Base-by-base conservation (phyloP, 2,113 vertebrate genomes). In the Cervus canadensis region DNA sequence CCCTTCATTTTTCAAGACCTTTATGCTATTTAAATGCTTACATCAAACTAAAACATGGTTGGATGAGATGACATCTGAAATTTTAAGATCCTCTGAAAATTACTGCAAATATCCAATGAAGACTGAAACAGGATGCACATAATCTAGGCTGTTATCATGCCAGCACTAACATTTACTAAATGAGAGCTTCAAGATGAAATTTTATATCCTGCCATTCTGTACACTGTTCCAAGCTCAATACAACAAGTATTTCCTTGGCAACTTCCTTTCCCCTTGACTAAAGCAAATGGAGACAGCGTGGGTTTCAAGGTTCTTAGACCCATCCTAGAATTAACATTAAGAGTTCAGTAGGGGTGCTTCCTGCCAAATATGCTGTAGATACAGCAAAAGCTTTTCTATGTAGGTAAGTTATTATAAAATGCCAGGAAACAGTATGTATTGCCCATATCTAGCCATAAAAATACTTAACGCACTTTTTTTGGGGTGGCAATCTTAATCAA, bases 21-120 rank as follows among this genome's bases (percentile, higher is more conserved):
- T 84, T 13, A 81, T 74, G 26, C 12, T 91, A 52, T 40, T 92
- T 78, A 89, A 82, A 86, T 56, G 45, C 43, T 82, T 36, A 25
- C 1, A 8, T 86, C 54, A 88, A 91, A 82, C 89, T 50, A 15
- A 71, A 94, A 84, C 43, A 90, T 36, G 50, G 26, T 45, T 83
- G 30, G n/a, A 56, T 5, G n/a, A 86, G 28, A 78, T 45, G 67
- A 83, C 33, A 85, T 45, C 40, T 23, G 62, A 95, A 48, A 93
- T 50, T 85, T 97, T 62, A 94, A 48, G 14, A 56, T 45, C 83
- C 91, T 91, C 56, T 59, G 85, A 89, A 81, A 89, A 96, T 33
- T 1, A 56, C 43, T 48, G 91, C 43, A 92, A 92, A 57, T 36
- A 94, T 57, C 43, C 28, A 60, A 21, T 30, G 5, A 83, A 26